Evolutionary conservation across 2,797 vertebrate species (phyloP), one percentile per base, ranked within the genome.

Genomic region (Girardinus metallicus): DNA sequence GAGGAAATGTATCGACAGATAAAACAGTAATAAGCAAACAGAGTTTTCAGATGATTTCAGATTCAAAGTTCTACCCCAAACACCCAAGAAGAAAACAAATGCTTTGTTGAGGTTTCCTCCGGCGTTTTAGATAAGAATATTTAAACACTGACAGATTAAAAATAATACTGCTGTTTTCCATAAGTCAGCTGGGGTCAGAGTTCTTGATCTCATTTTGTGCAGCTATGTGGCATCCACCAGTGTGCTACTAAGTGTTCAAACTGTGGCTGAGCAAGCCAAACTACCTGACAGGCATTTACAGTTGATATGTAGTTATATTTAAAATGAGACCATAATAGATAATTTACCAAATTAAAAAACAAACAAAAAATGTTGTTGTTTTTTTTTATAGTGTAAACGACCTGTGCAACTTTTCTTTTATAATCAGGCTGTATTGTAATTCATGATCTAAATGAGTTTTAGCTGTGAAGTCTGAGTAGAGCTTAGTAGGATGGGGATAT

Each of bases 261-360:
- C 76, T 88, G 64, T 80, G 79, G 87, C 47, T 78, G 80, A 86
- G 84, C 85, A 85, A 74, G 80, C 29, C 57, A 89, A 84, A 86
- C 84, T 81, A 78, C 79, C 86, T 83, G 83, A 55, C 78, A 86
- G 82, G 73, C 78, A 89, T 91, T 86, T 86, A 88, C 18, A 91
- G 89, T 91, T 90, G 4, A 47, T 83, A 76, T 39, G 60, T 79
- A 91, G 89, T 91, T 90, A 81, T 79, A 86, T 88, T 89, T 85
- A 77, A 91, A 93, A 92, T 89, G 80, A 80, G 79, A 86, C 83
- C 80, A 84, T 81, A 87, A 84, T 84, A 94, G 93, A 93, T 87
- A 89, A 94, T 93, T 86, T 93, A 82, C 60, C 34, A 5, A 41
- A 76, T 88, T 87, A 34, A 8, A 62, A 62, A 34, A 62, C 0